Base-by-base conservation (phyloP, 2,113 vertebrate species). In the Symphodus melops region DNA sequence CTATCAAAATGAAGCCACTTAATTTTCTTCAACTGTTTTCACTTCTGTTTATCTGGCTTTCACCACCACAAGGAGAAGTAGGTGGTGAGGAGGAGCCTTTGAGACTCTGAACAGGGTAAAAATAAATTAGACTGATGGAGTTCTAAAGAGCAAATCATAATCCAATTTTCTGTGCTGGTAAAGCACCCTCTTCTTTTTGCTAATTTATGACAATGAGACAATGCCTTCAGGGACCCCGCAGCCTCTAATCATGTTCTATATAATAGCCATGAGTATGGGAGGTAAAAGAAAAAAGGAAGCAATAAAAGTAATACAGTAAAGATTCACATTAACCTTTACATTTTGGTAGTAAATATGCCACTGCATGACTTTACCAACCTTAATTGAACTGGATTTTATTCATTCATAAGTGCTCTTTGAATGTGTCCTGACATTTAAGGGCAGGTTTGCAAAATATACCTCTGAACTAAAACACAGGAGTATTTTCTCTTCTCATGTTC, bases 251-350 rank as follows among this genome's bases (percentile, higher is more conserved):
- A 85, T 67, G 57, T 48, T 37, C 63, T 42, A 14, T 42, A 57
- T 63, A 74, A 69, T 79, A 75, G 78, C 41, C 67, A 42, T 57
- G 9, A 89, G 39, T 41, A 41, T 41, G 39, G 28, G 28, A 33
- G 28, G 28, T 5, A 33, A 33, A 33, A 33, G 28, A 33, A 33
- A 33, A 33, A 5, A 33, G 4, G 28, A 33, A 33, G 28, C 6
- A 33, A 33, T 33, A 6, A 33, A 4, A 85, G 65, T 19, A 74
- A 75, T 4, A 42, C 57, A 66, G 75, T 56, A 89, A 75, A 82
- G 70, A 85, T 87, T 87, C 63, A 72, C 77, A 92, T 92, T 93
- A 90, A 93, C 90, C 87, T 94, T 91, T 92, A 33, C 42, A 52
- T 63, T 62, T 75, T 36, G 19, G 53, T 8, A 10, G 48, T 51